Evolutionary conservation across 1,140 invertebrate genomes (phyloP), one percentile per base, ranked within the genome.

Genomic region (Myzus persicae): DNA sequence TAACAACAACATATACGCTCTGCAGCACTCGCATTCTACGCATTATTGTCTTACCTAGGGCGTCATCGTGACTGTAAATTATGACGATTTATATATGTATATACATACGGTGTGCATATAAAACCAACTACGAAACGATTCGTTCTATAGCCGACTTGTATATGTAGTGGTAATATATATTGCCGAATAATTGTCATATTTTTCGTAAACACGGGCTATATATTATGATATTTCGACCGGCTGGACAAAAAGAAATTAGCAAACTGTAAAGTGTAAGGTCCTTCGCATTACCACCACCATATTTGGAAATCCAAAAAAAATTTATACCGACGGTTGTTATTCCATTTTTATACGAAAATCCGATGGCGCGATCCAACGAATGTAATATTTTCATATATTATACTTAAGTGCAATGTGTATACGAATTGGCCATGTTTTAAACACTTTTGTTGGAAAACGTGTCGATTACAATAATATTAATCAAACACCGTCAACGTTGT

Each of bases 21-120:
- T 76, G 59, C 59, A 76, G 59, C 59, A 76, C 14, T 76, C 14
- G 59, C 14, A n/a, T 76, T n/a, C 31, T 76, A n/a, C 31, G n/a
- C 59, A 76, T 76, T 76, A 76, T 76, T 76, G 59, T 76, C 59
- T 76, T 76, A 76, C 59, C 59, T 76, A 76, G 59, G 59, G 14
- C 59, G 59, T 76, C 31, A 76, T 76, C 59, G n/a, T 18, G n/a
- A n/a, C 59, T n/a, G 18, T n/a, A 18, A 76, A 76, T 76, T n/a
- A n/a, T n/a, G 14, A n/a, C 22, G 48, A 6, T 46, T 1, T 54
- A 26, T 54, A 31, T 31, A 54, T 26, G 54, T 54, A 26, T 48
- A 22, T 51, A 22, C 4, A 51, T 51, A 24, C 48, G 48, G 4
- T 11, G 31, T 31, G 0, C 31, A 67, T 67, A 67, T 14, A 67